These are phyloP conservation scores for Protobothrops flavoviridis DNA, from an alignment of 2,113 vertebrate genomes.

Conservation along the genomic window DNA sequence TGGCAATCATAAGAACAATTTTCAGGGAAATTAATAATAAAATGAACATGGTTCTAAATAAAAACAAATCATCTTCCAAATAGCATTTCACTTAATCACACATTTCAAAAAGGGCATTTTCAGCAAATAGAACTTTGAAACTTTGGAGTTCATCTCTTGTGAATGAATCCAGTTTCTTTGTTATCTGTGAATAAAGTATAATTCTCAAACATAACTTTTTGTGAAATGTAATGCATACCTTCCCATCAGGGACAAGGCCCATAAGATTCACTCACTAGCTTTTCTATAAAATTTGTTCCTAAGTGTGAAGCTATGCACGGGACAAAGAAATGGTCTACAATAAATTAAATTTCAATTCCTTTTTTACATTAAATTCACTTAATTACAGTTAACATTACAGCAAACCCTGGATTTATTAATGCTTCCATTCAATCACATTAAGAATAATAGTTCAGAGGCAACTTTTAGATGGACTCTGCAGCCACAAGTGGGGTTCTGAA, in stretches of 20 bases:
- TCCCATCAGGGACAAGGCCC: neutral
- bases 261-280: neutral
- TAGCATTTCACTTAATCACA: neutral
- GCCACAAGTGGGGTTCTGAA: neutral
- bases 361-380: neutral
- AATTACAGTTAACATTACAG: neutral
- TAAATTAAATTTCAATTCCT: neutral
- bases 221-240: neutral
- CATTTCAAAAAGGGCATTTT: neutral
- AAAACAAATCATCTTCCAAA: neutral
- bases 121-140: neutral
- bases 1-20: neutral
- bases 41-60: neutral
- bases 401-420: neutral
- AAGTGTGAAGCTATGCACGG: neutral
- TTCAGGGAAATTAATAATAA: neutral
- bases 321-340: neutral
- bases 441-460: neutral
- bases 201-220: neutral
- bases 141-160: neutral
- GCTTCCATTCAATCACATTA: neutral
- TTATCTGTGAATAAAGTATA: neutral
- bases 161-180: neutral
- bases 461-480: neutral
- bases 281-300: neutral